Evolutionary conservation across 1,140 invertebrate genomes (phyloP).

Genomic region (Glossosoma conforme): DNA sequence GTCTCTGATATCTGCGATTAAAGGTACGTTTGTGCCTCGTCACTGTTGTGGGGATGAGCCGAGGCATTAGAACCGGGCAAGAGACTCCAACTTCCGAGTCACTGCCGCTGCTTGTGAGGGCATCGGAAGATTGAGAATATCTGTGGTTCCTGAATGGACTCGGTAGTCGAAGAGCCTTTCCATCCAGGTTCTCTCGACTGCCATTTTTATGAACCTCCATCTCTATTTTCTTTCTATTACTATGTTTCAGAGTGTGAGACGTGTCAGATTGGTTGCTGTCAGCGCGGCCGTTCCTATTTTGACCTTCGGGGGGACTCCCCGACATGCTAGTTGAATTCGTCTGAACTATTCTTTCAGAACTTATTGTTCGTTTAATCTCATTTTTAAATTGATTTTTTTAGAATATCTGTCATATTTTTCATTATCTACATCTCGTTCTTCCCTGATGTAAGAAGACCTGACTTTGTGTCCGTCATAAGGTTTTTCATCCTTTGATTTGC

Average conservation of each 20-base stretch:
- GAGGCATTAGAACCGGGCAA: slow-evolving; percentile 40
- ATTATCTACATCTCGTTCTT: too few relatives aligned
- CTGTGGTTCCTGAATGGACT: slow-evolving; percentile 28
- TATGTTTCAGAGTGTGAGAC: neutral
- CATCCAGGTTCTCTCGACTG: slow-evolving; percentile 16
- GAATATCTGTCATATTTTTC: too few relatives aligned
- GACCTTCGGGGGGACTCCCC: too few relatives aligned
- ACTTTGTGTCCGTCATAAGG: too few relatives aligned
- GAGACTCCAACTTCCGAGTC: slow-evolving; percentile 37
- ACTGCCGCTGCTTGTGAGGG: slow-evolving; percentile 34
- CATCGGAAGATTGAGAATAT: slow-evolving; percentile 24
- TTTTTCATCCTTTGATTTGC: too few relatives aligned
- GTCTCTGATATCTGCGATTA: slow-evolving; percentile 18
- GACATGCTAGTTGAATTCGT: too few relatives aligned
- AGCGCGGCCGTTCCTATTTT: neutral
- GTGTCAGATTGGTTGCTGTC: neutral
- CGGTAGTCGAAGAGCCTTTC: slow-evolving; percentile 20
- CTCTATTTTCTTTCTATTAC: neutral
- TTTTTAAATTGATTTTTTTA: too few relatives aligned
- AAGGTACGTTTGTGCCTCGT: slow-evolving; percentile 13
- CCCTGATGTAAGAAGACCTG: too few relatives aligned
- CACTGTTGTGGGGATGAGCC: slow-evolving; percentile 35
- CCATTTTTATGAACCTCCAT: slow-evolving; percentile 18
- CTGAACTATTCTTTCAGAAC: too few relatives aligned
- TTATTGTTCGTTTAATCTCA: too few relatives aligned